Evolutionary conservation across 2,888 invertebrate genomes (phyloP).

Genomic region (Cetonia aurata): DNA sequence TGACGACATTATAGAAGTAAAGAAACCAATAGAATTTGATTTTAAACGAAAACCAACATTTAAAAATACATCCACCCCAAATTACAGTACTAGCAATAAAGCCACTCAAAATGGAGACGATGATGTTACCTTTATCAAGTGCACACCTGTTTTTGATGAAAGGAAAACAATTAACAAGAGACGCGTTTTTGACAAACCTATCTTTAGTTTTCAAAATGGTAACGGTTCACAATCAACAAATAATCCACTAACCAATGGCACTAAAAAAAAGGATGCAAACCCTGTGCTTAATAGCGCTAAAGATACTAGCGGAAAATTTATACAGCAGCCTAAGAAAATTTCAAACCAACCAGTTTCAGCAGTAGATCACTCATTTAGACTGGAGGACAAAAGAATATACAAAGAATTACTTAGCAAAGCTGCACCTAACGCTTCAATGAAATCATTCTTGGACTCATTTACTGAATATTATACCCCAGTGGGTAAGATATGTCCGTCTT

Average conservation of each 20-base stretch:
- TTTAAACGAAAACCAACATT: constrained; percentile 30
- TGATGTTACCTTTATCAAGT: constrained; percentile 58
- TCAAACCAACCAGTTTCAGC: constrained; percentile 54
- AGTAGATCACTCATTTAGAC: constrained; percentile 69
- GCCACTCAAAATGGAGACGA: constrained; percentile 53
- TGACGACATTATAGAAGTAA: constrained; percentile 46
- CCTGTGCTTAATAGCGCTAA: constrained; percentile 1
- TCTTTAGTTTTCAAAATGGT: constrained; percentile 32
- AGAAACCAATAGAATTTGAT: constrained; percentile 41
- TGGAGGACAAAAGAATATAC: constrained; percentile 72
- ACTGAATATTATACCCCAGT: constrained; percentile 57
- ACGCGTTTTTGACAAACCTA: constrained; percentile 50
- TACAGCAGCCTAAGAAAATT: constrained; percentile 20
- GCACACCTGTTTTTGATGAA: constrained; percentile 53
- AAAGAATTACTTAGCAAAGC: constrained; percentile 69
- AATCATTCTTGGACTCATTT: constrained; percentile 51
- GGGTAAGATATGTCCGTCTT: constrained; percentile 52
- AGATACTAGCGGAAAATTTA: constrained; percentile 2
- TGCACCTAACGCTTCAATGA: constrained; percentile 49
- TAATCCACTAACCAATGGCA: constrained; percentile 35
- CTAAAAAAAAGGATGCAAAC: constrained; percentile 36
- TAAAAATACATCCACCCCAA: constrained; percentile 53
- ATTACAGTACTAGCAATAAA: constrained; percentile 36
- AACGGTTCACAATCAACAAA: constrained; percentile 18
- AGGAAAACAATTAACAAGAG: constrained; percentile 55